A percentile compares a stretch with the other conserved stretches of the same genome.
Conservation (phyloP, 2,113 vertebrate genomes). For the Reinhardtius hippoglossoides region DNA sequence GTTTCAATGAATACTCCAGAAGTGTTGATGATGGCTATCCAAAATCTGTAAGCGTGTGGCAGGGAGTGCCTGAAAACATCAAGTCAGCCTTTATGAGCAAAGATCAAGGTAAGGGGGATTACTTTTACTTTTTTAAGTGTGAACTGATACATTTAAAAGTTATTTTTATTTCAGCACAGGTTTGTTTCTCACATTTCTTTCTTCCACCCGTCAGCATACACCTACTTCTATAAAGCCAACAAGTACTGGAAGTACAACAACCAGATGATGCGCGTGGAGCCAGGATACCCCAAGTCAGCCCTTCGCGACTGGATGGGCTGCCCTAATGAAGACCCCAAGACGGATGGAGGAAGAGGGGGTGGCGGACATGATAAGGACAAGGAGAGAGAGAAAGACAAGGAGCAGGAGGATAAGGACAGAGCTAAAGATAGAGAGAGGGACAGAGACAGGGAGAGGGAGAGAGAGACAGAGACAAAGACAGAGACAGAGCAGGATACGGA, state of each 20-base stretch:
- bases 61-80: slow-evolving; percentile 89
- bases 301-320: slow-evolving; percentile 91
- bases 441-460: slow-evolving; percentile 45
- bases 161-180: not conserved
- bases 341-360: slow-evolving; percentile 71
- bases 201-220: slow-evolving; percentile 80
- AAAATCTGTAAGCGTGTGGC: slow-evolving; percentile 87
- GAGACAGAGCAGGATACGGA: slow-evolving; percentile 76
- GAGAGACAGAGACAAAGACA: slow-evolving; percentile 24
- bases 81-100: slow-evolving; percentile 90
- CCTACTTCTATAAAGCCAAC: slow-evolving; percentile 93
- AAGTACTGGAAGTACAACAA: slow-evolving; percentile 96
- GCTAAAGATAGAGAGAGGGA: slow-evolving; percentile 51
- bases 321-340: slow-evolving; percentile 81
- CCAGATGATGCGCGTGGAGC: slow-evolving; percentile 89
- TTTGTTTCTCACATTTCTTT: slow-evolving; percentile 20
- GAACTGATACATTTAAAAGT: not conserved
- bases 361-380: slow-evolving; percentile 74
- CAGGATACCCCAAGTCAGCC: slow-evolving; percentile 90
- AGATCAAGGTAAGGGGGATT: slow-evolving; percentile 84
- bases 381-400: slow-evolving; percentile 57
- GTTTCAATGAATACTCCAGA: slow-evolving; percentile 86
- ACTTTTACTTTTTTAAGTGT: no score
- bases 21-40: slow-evolving; percentile 88
- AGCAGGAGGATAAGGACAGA: slow-evolving; percentile 54